phyloP scores from a whole-genome alignment of 2,113 vertebrate species.

The Laticauda colubrina region DNA sequence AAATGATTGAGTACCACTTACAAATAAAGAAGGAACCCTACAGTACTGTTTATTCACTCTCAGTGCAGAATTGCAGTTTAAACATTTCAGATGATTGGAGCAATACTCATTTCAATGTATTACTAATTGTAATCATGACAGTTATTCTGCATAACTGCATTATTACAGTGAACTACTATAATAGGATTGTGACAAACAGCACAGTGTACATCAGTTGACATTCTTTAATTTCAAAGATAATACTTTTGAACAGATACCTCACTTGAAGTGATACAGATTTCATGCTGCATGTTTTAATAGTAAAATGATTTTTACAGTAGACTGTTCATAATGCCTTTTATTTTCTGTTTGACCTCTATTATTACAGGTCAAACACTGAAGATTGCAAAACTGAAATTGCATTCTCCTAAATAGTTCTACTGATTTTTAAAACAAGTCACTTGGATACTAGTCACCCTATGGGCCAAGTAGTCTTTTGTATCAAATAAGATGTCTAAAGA shows the following conservation, averaged over 20 bases:
- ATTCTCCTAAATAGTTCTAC: background rate
- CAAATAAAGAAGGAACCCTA: slow-evolving; percentile 29
- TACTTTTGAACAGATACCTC: slow-evolving; percentile 20
- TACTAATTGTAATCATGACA: slow-evolving; percentile 38
- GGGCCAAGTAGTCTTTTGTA: background rate
- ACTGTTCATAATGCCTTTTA: background rate
- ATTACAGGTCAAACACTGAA: background rate
- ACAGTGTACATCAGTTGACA: slow-evolving; percentile 19
- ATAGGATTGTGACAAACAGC: slow-evolving; percentile 22
- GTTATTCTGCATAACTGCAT: slow-evolving; percentile 29
- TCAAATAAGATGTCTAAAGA: background rate
- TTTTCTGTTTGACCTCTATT: background rate
- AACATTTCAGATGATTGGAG: slow-evolving; percentile 33
- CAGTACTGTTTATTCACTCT: background rate
- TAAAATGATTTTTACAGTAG: background rate
- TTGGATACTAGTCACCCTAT: background rate
- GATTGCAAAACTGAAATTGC: background rate
- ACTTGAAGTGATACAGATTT: slow-evolving; percentile 16
- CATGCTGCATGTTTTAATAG: slow-evolving; percentile 1
- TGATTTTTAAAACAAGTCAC: background rate
- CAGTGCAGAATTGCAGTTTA: slow-evolving; percentile 29
- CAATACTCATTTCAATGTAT: slow-evolving; percentile 8
- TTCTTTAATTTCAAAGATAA: slow-evolving; percentile 13
- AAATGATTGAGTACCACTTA: slow-evolving; percentile 8
- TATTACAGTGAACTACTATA: slow-evolving; percentile 36